These are phyloP conservation scores for Morbakka virulenta DNA, from an alignment of 30 jellyfish, hydroid and myxozoan species.

Conservation along the genomic window DNA sequence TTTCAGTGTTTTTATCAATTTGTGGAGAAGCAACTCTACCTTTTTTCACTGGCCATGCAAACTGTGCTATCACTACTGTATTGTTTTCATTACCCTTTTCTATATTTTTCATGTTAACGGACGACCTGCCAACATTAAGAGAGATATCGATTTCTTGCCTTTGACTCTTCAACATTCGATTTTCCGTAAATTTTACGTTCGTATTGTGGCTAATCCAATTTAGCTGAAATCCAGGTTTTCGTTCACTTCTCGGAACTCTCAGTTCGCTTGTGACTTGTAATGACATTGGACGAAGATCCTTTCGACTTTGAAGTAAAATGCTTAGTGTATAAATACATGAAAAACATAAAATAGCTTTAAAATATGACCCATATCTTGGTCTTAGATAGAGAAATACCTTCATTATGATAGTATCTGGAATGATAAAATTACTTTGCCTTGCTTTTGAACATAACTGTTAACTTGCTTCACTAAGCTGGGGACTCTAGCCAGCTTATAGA, in stretches of 20 bases:
- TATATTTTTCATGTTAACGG: neutral
- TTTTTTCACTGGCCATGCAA: neutral
- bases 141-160: neutral
- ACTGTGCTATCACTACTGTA: neutral
- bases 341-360: neutral
- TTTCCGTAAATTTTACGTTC: neutral
- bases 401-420: too few species aligned
- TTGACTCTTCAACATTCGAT: neutral
- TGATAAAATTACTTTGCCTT: too few species aligned
- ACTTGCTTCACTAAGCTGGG: too few species aligned
- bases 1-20: too few species aligned
- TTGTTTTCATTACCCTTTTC: neutral
- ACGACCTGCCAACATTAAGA: neutral
- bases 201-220: neutral
- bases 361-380: neutral
- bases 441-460: too few species aligned
- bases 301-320: neutral
- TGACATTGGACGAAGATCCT: neutral
- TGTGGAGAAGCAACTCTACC: neutral
- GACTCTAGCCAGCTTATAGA: too few species aligned
- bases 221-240: neutral
- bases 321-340: neutral
- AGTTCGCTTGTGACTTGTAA: neutral
- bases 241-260: neutral
- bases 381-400: neutral